Evolutionary conservation across 2,888 invertebrate species (phyloP).

Genomic region (Octonoba sinensis): DNA sequence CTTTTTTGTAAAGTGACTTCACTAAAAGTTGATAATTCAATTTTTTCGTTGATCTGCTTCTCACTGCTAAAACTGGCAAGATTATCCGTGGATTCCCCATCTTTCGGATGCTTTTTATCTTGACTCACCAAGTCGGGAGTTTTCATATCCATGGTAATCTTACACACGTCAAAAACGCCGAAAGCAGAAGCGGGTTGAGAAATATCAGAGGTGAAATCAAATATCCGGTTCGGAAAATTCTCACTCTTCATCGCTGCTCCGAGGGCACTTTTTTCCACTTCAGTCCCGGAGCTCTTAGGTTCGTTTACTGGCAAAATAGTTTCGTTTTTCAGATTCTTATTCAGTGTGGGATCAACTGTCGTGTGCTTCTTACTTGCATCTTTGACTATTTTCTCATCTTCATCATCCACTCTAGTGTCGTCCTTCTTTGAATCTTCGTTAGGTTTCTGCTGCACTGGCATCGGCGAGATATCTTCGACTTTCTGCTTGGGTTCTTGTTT

Average conservation of each 20-base stretch:
- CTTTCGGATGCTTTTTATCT: conserved; percentile 28
- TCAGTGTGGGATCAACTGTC: neutral
- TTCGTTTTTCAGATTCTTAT: neutral
- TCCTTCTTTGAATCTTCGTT: neutral
- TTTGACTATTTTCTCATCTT: neutral
- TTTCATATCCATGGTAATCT: conserved; percentile 49
- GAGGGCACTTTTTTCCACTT: conserved; percentile 16
- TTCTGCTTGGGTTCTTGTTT: neutral
- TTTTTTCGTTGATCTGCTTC: conserved; percentile 16
- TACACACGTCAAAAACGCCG: conserved; percentile 55
- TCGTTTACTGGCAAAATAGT: too few relatives aligned
- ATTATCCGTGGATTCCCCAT: neutral
- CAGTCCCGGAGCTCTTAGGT: neutral
- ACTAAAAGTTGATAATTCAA: conserved; percentile 22
- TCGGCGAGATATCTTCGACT: neutral
- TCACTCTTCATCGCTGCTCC: conserved; percentile 32
- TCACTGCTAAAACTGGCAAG: conserved; percentile 9
- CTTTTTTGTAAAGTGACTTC: conserved; percentile 25
- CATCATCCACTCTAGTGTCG: neutral
- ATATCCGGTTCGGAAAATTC: conserved; percentile 41
- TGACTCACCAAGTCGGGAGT: conserved; percentile 20
- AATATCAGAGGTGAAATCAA: conserved; percentile 45
- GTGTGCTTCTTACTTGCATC: neutral
- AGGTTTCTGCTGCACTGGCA: neutral
- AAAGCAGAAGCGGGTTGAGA: conserved; percentile 24